These are phyloP conservation scores for Acronicta aceris DNA, from an alignment of 2,888 invertebrate species.

Conservation along the genomic window DNA sequence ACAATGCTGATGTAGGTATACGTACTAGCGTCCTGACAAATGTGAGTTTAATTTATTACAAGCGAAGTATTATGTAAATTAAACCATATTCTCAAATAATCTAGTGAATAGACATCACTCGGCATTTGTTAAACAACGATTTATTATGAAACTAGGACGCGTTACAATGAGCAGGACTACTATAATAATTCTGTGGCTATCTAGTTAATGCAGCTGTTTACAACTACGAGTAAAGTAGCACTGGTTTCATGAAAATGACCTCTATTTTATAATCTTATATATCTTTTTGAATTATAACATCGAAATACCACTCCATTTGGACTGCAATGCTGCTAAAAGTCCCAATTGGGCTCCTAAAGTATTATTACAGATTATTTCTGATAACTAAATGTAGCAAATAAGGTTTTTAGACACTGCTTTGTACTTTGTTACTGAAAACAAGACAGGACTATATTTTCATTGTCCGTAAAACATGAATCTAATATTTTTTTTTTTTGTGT, in stretches of 20 bases:
- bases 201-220: constrained; percentile 11
- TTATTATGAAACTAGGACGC: constrained; percentile 45
- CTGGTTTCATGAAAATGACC: constrained; percentile 3
- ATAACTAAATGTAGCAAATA: too few relatives aligned
- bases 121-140: constrained; percentile 47
- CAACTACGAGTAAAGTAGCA: constrained; percentile 10
- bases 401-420: too few relatives aligned
- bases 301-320: background rate
- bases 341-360: too few relatives aligned
- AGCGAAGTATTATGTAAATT: constrained; percentile 38
- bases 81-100: constrained; percentile 23
- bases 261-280: background rate
- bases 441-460: too few relatives aligned
- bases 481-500: too few relatives aligned
- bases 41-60: constrained; percentile 27
- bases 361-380: too few relatives aligned
- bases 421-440: too few relatives aligned
- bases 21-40: background rate
- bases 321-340: background rate
- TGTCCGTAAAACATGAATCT: too few relatives aligned
- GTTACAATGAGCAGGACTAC: constrained; percentile 12
- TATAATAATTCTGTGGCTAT: constrained; percentile 24
- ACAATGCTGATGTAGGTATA: too few relatives aligned
- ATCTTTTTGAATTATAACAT: background rate
- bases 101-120: constrained; percentile 11